These are phyloP conservation scores for Sarcophaga rosellei DNA, from an alignment of 2,888 invertebrate species.

Conservation along the genomic window DNA sequence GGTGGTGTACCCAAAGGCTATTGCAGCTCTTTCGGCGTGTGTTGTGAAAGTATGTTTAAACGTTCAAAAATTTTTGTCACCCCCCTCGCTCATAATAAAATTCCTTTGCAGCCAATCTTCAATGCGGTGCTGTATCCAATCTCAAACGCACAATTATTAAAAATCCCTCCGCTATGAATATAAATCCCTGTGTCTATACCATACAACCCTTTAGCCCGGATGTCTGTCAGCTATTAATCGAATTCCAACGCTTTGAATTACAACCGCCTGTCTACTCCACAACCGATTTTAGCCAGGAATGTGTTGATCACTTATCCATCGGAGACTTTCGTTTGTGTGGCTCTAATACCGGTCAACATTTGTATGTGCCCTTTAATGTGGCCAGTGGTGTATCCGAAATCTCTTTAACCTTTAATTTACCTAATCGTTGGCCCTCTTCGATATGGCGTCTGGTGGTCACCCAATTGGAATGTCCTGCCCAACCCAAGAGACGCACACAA, in stretches of 20 bases:
- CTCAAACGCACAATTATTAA: conserved; percentile 78
- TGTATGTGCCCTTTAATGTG: conserved; percentile 78
- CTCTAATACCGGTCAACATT: conserved; percentile 85
- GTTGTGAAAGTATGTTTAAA: conserved; percentile 78
- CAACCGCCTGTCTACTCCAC: conserved; percentile 71
- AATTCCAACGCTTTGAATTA: conserved; percentile 76
- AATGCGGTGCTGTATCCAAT: conserved; percentile 75
- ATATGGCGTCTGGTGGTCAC: conserved; percentile 85
- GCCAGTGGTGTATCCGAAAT: conserved; percentile 75
- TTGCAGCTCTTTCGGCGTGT: conserved; percentile 79
- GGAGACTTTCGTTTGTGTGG: conserved; percentile 82
- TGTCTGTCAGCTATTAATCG: conserved; percentile 79
- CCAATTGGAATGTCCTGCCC: conserved; percentile 83
- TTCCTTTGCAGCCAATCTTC: conserved; percentile 75
- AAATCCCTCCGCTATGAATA: conserved; percentile 72
- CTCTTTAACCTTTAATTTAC: conserved; percentile 82
- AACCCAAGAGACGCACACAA: conserved; percentile 38
- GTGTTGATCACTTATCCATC: conserved; percentile 75
- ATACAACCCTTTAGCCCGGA: conserved; percentile 77
- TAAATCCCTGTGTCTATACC: conserved; percentile 74
- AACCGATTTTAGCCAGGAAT: conserved; percentile 70
- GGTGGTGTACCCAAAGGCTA: conserved; percentile 78
- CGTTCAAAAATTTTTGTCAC: not conserved
- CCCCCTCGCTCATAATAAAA: not conserved
- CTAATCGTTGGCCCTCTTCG: conserved; percentile 76